Evolutionary conservation across 2,797 vertebrate genomes (phyloP).

Genomic region (Poecilia wingei): DNA sequence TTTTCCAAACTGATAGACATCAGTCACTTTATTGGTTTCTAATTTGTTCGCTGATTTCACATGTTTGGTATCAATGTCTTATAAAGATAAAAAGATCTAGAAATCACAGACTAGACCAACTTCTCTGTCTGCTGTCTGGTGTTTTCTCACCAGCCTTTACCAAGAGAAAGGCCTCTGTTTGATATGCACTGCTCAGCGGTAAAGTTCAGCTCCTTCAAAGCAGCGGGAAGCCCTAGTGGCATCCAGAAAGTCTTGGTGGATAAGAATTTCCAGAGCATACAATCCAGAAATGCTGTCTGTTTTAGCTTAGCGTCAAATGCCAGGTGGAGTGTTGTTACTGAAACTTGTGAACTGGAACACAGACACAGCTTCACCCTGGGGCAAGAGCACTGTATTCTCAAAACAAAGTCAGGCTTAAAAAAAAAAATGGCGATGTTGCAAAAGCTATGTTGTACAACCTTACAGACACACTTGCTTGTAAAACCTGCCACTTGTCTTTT

Average conservation of each 20-base stretch:
- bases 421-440: not conserved
- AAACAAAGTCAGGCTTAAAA: not conserved
- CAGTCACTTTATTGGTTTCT: not conserved
- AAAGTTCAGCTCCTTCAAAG: not conserved
- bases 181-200: not conserved
- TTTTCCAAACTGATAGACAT: not conserved
- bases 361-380: not conserved
- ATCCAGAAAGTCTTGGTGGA: not conserved
- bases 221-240: not conserved
- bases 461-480: not conserved
- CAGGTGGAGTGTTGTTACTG: not conserved
- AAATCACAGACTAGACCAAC: not conserved
- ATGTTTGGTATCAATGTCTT: not conserved
- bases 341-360: not conserved
- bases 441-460: not conserved
- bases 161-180: constrained; percentile 17
- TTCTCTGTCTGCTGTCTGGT: not conserved
- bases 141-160: not conserved
- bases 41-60: not conserved
- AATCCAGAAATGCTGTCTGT: constrained; percentile 6
- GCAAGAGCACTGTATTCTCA: not conserved
- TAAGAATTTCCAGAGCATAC: constrained; percentile 2
- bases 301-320: not conserved
- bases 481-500: not conserved
- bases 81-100: not conserved